Evolutionary conservation across 2,797 vertebrate species (phyloP).

Genomic region (Xiphorhynchus erythropygius): DNA sequence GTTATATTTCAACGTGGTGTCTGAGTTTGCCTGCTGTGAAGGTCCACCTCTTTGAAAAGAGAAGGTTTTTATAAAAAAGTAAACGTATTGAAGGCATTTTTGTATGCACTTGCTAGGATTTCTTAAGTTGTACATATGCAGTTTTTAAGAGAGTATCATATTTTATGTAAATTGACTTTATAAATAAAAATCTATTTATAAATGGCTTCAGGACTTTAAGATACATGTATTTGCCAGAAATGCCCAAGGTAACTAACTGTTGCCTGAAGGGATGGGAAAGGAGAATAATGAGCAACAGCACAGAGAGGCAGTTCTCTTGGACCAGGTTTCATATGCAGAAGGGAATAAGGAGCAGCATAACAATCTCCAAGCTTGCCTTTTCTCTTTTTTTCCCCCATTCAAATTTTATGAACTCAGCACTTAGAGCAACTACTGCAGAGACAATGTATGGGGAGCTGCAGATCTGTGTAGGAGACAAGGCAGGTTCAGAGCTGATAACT

Average conservation of each 20-base stretch:
- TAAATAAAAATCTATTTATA: conserved; percentile 92
- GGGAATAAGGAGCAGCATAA: not conserved
- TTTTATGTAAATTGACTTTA: conserved; percentile 88
- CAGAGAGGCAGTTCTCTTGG: not conserved
- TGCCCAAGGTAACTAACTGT: not conserved
- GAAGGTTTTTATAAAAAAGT: conserved; percentile 42
- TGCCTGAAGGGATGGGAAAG: not conserved
- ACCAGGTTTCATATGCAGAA: not conserved
- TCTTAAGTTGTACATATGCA: conserved; percentile 84
- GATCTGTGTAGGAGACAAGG: accelerated
- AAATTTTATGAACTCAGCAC: not conserved
- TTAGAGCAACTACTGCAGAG: not conserved
- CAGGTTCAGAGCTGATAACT: accelerated
- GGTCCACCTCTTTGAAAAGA: conserved; percentile 65
- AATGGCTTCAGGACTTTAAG: not conserved
- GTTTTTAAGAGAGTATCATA: conserved; percentile 84
- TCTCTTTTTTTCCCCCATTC: accelerated
- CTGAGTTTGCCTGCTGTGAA: conserved; percentile 70
- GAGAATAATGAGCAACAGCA: accelerated
- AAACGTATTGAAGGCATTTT: conserved; percentile 77
- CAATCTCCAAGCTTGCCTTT: not conserved
- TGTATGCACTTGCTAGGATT: conserved; percentile 88
- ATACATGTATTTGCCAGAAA: not conserved
- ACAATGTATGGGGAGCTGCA: not conserved
- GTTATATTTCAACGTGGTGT: conserved; percentile 21